These are phyloP conservation scores for Girardinus metallicus DNA, from an alignment of 2,797 vertebrate genomes.

Conservation along the genomic window DNA sequence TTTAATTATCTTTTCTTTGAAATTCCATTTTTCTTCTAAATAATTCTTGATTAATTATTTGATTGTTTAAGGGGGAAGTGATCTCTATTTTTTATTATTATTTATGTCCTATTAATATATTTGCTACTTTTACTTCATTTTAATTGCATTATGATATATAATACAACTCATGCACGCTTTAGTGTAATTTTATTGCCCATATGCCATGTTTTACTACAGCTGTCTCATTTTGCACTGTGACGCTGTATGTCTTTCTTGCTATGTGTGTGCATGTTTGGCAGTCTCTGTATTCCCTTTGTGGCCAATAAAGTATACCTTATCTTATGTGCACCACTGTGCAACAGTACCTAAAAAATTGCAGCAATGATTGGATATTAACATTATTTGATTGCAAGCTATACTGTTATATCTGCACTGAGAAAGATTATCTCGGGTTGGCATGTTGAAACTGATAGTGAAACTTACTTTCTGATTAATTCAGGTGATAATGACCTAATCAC, in stretches of 20 bases:
- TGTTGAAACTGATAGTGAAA: background rate
- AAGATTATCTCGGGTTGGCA: background rate
- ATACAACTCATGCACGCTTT: too few relatives aligned
- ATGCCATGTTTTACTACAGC: too few relatives aligned
- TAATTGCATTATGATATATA: too few relatives aligned
- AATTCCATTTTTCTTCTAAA: background rate
- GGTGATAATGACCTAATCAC: background rate
- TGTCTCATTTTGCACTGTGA: too few relatives aligned
- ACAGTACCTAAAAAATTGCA: background rate
- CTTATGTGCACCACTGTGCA: background rate
- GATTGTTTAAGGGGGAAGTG: background rate
- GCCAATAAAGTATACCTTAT: too few relatives aligned
- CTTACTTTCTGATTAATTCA: background rate
- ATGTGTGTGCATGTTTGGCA: too few relatives aligned
- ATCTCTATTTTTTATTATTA: too few relatives aligned
- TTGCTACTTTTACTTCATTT: background rate
- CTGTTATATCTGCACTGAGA: background rate
- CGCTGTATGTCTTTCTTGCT: too few relatives aligned
- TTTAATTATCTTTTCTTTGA: background rate
- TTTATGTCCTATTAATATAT: background rate
- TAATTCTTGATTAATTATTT: background rate
- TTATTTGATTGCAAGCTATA: background rate
- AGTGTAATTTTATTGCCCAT: too few relatives aligned
- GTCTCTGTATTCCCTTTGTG: too few relatives aligned
- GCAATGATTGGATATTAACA: background rate